Percentiles rank a stretch among this genome's conserved stretches.
These are phyloP conservation scores for Hyposmocoma kahamanoa DNA, from an alignment of 1,140 invertebrate species.

Conservation along the genomic window DNA sequence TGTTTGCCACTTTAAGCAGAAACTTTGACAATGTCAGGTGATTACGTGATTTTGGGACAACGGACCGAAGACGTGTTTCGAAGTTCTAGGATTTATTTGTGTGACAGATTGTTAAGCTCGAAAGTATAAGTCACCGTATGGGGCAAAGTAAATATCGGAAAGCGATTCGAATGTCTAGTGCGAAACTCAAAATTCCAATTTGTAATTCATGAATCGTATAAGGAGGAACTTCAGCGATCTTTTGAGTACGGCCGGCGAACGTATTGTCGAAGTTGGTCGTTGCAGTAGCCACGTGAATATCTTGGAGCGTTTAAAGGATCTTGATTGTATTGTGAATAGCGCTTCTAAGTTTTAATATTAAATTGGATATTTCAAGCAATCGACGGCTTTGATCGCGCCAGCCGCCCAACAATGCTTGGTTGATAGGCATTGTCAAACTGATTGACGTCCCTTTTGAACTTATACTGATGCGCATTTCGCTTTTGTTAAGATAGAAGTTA, in stretches of 20 bases:
- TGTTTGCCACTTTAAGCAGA: slow-evolving; percentile 43
- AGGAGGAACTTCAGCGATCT: slow-evolving; percentile 36
- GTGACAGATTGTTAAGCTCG: slow-evolving; percentile 36
- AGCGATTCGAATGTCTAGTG: slow-evolving; percentile 28
- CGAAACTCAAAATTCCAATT: slow-evolving; percentile 42
- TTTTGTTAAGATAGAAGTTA: slow-evolving; percentile 61
- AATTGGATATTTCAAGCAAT: slow-evolving; percentile 23
- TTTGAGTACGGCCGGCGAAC: slow-evolving; percentile 25
- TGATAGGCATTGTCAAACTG: slow-evolving; percentile 39
- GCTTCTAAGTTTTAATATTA: slow-evolving; percentile 34
- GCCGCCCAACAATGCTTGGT: slow-evolving; percentile 19
- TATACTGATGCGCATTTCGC: slow-evolving; percentile 37
- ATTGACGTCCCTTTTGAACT: slow-evolving; percentile 51
- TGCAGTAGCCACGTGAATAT: slow-evolving; percentile 23
- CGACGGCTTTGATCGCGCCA: slow-evolving; percentile 10
- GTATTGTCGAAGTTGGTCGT: slow-evolving; percentile 33
- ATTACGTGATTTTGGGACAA: slow-evolving; percentile 32
- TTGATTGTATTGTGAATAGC: slow-evolving; percentile 21
- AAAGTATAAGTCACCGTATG: slow-evolving; percentile 31
- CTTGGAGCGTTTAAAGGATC: slow-evolving; percentile 30
- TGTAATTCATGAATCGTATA: slow-evolving; percentile 42
- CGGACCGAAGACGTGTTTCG: slow-evolving; percentile 17
- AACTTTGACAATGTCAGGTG: slow-evolving; percentile 40
- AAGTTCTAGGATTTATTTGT: slow-evolving; percentile 34
- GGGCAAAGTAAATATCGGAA: slow-evolving; percentile 42